These are phyloP conservation scores for Pocillopora meandrina DNA, from an alignment of 92 coral and sea anemone genomes.

Conservation along the genomic window DNA sequence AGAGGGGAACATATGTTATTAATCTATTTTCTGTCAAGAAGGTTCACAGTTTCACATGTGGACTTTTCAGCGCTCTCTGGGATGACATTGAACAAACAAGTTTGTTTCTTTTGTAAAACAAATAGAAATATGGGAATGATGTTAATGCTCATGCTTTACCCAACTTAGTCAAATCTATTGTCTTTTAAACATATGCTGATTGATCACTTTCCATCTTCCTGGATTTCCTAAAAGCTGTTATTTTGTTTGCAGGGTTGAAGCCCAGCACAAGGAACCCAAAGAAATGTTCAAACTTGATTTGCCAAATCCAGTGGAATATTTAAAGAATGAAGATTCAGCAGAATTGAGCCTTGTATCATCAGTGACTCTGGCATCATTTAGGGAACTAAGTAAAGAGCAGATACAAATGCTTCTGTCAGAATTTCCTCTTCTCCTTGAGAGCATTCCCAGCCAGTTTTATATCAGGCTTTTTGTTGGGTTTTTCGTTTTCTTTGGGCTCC, in stretches of 20 bases:
- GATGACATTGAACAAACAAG: too few species aligned
- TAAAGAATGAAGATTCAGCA: slow-evolving; percentile 13
- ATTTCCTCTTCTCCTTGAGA: slow-evolving; percentile 35
- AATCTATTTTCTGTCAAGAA: too few species aligned
- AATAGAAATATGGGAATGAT: not conserved
- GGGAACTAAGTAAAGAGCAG: slow-evolving; percentile 24
- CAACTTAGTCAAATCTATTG: too few species aligned
- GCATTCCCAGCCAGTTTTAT: slow-evolving; percentile 46
- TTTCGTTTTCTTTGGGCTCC: slow-evolving; percentile 46
- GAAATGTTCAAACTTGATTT: not conserved
- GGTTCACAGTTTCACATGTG: too few species aligned
- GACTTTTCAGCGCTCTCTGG: too few species aligned
- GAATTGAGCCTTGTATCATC: slow-evolving; percentile 4
- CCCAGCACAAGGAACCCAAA: not conserved
- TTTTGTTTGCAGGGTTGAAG: slow-evolving; percentile 28
- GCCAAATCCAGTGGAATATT: slow-evolving; percentile 62
- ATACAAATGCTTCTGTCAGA: slow-evolving; percentile 38
- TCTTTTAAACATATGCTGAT: too few species aligned
- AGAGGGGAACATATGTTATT: too few species aligned
- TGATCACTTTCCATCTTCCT: too few species aligned
- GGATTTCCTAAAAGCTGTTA: not conserved
- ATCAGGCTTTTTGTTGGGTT: slow-evolving; percentile 52
- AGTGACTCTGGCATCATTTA: slow-evolving; percentile 4
- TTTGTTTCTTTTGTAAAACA: too few species aligned
- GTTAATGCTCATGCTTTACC: not conserved